phyloP scores from a whole-genome alignment of 1,140 invertebrate genomes.

The Eciton burchellii region DNA sequence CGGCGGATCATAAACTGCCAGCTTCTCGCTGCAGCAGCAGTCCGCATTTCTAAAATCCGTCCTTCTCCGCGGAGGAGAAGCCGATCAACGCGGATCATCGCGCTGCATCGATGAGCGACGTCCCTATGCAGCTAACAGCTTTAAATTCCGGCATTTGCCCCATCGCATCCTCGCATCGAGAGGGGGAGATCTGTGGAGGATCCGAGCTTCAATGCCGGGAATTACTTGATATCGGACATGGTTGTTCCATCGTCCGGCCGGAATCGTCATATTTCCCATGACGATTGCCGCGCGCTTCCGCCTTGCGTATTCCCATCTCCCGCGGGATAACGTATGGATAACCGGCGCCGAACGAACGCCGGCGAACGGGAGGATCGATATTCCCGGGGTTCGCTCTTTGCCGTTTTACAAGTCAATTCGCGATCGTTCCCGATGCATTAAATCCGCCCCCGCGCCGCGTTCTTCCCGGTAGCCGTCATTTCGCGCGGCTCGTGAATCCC shows the following conservation, averaged over 20 bases:
- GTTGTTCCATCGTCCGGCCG: background rate
- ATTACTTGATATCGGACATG: background rate
- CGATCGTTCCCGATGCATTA: conserved; percentile 39
- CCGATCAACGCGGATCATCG: too few species aligned
- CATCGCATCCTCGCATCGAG: too few species aligned
- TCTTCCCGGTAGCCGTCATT: conserved; percentile 60
- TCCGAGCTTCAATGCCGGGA: too few species aligned
- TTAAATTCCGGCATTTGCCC: too few species aligned
- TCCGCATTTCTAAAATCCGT: background rate
- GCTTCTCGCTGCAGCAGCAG: background rate
- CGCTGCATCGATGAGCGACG: too few species aligned
- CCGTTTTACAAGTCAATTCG: conserved; percentile 56
- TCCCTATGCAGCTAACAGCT: too few species aligned
- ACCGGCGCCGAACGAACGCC: background rate
- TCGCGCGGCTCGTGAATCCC: conserved; percentile 58
- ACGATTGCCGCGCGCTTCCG: background rate
- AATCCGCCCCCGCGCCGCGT: conserved; percentile 15
- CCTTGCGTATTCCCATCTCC: conserved; percentile 25
- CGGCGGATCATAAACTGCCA: conserved; percentile 25
- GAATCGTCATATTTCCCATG: conserved; percentile 35
- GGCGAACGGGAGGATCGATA: conserved; percentile 19
- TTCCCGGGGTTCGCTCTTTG: conserved; percentile 35
- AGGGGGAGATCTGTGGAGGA: too few species aligned
- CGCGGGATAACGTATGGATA: conserved; percentile 30
- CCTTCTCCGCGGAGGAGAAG: too few species aligned